phyloP scores from a whole-genome alignment of 2,113 vertebrate genomes.

The Nanorana parkeri region DNA sequence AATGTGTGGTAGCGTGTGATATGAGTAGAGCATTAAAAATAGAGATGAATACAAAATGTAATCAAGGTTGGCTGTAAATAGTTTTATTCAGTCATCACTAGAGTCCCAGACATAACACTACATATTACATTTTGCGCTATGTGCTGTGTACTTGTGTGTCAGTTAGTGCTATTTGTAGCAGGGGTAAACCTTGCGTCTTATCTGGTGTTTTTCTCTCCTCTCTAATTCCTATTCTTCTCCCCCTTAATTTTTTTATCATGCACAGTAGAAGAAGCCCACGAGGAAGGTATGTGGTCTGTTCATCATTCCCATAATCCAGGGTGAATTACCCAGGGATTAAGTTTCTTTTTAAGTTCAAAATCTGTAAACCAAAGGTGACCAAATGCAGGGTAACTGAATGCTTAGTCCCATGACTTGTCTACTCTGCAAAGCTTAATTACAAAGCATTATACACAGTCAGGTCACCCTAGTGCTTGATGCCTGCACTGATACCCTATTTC shows the following conservation, averaged over 20 bases:
- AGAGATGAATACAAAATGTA: too few species aligned
- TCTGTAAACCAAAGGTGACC: not conserved
- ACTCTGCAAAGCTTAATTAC: not conserved
- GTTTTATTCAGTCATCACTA: too few species aligned
- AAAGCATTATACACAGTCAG: not conserved
- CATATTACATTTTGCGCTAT: not conserved
- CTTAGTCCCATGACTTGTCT: not conserved
- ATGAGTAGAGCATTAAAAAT: too few species aligned
- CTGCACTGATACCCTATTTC: not conserved
- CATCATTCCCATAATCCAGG: not conserved
- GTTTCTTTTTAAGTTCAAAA: not conserved
- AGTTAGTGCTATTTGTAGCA: not conserved
- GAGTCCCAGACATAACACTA: not conserved
- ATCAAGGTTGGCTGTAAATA: not conserved
- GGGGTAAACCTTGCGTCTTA: not conserved
- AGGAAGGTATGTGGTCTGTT: constrained; percentile 45
- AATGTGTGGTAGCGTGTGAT: too few species aligned
- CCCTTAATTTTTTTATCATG: not conserved
- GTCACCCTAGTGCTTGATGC: not conserved
- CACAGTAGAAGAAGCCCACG: constrained; percentile 35
- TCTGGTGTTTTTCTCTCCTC: not conserved
- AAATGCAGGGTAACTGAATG: not conserved
- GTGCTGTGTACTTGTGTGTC: not conserved
- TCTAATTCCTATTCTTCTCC: constrained; percentile 35
- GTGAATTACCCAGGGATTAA: not conserved